These are phyloP conservation scores for Agelas oroides DNA, from an alignment of 37 sponge, comb jelly and placozoan genomes.

Conservation along the genomic window DNA sequence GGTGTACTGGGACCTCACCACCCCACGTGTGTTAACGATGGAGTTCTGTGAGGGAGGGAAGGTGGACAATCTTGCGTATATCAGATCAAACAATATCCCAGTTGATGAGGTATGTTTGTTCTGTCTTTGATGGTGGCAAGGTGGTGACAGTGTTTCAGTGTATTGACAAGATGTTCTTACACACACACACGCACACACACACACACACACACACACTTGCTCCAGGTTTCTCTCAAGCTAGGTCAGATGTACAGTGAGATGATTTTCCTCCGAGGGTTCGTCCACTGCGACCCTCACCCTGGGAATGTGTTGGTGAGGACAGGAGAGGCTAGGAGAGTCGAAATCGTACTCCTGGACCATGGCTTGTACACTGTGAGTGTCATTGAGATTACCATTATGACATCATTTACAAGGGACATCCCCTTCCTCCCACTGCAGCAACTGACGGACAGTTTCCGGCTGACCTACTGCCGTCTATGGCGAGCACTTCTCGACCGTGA, in stretches of 20 bases:
- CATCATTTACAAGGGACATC: too few species aligned
- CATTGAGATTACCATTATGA: background rate
- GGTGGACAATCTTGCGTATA: conserved; percentile 81
- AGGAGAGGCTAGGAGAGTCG: conserved; percentile 26
- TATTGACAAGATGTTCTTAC: too few species aligned
- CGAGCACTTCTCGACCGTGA: conserved; percentile 81
- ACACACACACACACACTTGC: too few species aligned
- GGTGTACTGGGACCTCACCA: conserved; percentile 87
- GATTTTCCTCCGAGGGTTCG: conserved; percentile 88
- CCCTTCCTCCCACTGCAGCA: conserved; percentile 7
- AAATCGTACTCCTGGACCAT: conserved; percentile 92
- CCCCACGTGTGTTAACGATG: conserved; percentile 90
- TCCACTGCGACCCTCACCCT: conserved; percentile 98
- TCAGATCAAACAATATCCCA: conserved; percentile 49
- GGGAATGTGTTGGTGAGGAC: conserved; percentile 89
- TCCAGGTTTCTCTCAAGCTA: conserved; percentile 76
- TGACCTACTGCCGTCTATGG: conserved; percentile 95
- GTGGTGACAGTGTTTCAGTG: background rate
- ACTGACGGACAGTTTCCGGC: conserved; percentile 81
- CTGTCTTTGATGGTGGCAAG: background rate
- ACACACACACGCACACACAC: too few species aligned
- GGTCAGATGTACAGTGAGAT: conserved; percentile 91
- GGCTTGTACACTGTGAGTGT: conserved; percentile 82
- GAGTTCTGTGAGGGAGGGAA: conserved; percentile 87
- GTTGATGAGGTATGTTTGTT: conserved; percentile 64